Evolutionary conservation across 2,797 vertebrate species (phyloP), one percentile per base, ranked within the genome.

Genomic region (Schizopygopsis pylzovi): DNA sequence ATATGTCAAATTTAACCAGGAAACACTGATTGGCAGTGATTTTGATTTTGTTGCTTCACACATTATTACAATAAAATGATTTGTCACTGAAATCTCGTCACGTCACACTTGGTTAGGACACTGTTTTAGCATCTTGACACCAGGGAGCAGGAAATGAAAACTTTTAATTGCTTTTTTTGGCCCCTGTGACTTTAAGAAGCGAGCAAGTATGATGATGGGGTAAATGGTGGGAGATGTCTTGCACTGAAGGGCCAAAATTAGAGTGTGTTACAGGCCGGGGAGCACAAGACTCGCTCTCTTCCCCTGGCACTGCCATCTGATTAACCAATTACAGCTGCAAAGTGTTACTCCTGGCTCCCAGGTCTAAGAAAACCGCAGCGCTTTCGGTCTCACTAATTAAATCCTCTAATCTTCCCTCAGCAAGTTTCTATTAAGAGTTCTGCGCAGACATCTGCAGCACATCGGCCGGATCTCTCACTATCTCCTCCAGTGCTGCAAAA

Each of bases 251-350:
- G 61, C 59, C 45, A 71, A n/a, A 84, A 84, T 79, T 71, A 84
- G 80, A 63, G 88, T 82, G 88, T 59, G 77, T 78, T 78, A 90
- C 45, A 89, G 83, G 87, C 87, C 61, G 37, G 37, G 37, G 47
- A 79, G 11, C 39, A 45, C 54, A 61, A 80, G 70, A 73, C 43
- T 65, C 33, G 15, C 6, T n/a, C 68, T 49, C 45, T 70, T 68
- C 43, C 73, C 63, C 68, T 81, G 88, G 82, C n/a, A 85, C 85
- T 90, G 78, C 89, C 89, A 89, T 91, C 89, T 90, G 88, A 89
- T 92, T 91, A 92, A 83, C 87, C 88, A 91, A 93, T 93, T 94
- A 94, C 83, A 45, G 68, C 65, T 86, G 88, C 79, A 91, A 89
- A 79, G 72, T 82, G 68, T 25, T 37, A 85, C 67, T 84, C n/a